phyloP scores from a whole-genome alignment of 2,113 vertebrate genomes.

The Rhinoderma darwinii region DNA sequence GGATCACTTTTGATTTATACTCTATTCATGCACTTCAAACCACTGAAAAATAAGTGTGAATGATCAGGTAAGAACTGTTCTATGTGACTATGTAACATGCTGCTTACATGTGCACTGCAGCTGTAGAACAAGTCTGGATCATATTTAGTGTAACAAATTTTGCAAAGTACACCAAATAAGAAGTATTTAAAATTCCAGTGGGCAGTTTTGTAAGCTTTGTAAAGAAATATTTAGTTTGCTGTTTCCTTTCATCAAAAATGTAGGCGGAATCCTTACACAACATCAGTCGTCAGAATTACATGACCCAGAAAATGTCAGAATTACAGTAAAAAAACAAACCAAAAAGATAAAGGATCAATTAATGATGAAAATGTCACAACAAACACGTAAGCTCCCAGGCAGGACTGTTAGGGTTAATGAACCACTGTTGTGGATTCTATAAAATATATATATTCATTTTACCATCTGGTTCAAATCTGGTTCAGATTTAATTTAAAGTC shows the following conservation, averaged over 20 bases:
- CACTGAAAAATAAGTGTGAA: slow-evolving; percentile 2
- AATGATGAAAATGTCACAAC: neutral
- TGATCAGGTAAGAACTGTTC: slow-evolving; percentile 2
- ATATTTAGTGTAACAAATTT: slow-evolving; percentile 72
- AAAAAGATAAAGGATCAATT: neutral
- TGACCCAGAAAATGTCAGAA: slow-evolving; percentile 38
- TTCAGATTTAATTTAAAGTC: too few relatives aligned
- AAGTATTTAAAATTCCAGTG: slow-evolving; percentile 70
- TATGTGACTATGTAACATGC: neutral
- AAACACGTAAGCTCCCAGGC: neutral
- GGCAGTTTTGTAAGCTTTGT: slow-evolving; percentile 65
- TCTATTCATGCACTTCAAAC: neutral
- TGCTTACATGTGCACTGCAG: slow-evolving; percentile 62
- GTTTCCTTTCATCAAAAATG: slow-evolving; percentile 62
- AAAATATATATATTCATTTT: too few relatives aligned
- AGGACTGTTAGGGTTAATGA: neutral
- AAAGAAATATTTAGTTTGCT: slow-evolving; percentile 66
- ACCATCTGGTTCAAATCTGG: too few relatives aligned
- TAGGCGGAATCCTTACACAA: slow-evolving; percentile 33
- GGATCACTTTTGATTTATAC: neutral
- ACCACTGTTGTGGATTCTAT: too few relatives aligned
- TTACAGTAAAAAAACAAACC: slow-evolving; percentile 7
- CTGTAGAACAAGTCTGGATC: slow-evolving; percentile 69
- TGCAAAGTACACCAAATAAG: slow-evolving; percentile 71
- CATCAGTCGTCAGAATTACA: slow-evolving; percentile 53